Percentiles rank a stretch among this genome's conserved stretches.
These are phyloP conservation scores for Lepus europaeus DNA, from an alignment of 2,113 vertebrate species.

Conservation along the genomic window DNA sequence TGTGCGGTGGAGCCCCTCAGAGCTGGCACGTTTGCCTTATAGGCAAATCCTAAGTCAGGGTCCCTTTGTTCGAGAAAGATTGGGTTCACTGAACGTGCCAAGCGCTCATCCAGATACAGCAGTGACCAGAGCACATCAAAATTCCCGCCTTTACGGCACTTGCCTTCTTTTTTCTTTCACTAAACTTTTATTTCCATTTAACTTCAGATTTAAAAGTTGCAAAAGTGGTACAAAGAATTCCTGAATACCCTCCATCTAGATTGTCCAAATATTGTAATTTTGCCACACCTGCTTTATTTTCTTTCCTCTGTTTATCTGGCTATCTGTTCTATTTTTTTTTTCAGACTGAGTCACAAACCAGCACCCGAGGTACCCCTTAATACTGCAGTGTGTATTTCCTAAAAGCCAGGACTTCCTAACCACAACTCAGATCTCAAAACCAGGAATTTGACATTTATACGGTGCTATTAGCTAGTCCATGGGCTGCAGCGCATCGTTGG, in stretches of 20 bases:
- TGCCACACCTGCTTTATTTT: slow-evolving; percentile 2
- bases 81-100: rapidly evolving
- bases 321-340: neutral
- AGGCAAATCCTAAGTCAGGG: neutral
- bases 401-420: neutral
- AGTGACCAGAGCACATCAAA: neutral
- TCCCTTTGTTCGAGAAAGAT: neutral
- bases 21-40: neutral
- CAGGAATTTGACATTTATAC: neutral
- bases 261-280: neutral
- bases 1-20: neutral
- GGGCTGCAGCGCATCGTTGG: neutral
- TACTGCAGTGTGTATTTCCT: neutral
- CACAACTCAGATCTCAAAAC: neutral
- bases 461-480: neutral
- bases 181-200: slow-evolving; percentile 31
- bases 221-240: neutral
- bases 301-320: neutral
- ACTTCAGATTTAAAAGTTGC: slow-evolving; percentile 34
- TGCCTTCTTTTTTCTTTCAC: neutral
- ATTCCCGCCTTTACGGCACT: neutral
- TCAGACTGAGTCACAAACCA: neutral
- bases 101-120: neutral
- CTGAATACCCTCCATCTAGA: neutral
- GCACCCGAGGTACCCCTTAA: neutral